Evolutionary conservation across 2,113 vertebrate genomes (phyloP).

Genomic region (Hemiscyllium ocellatum): DNA sequence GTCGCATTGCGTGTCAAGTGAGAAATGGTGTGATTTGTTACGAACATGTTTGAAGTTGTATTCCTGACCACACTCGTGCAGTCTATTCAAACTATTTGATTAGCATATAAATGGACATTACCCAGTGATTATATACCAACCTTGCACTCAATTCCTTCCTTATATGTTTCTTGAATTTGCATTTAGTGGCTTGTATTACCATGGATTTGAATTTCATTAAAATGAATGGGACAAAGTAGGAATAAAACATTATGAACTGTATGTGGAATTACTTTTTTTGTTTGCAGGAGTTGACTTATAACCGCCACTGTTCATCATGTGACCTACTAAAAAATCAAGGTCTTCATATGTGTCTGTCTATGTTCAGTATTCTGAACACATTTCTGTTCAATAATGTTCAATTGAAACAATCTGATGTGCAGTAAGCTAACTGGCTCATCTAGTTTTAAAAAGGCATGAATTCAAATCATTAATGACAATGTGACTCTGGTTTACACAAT

Average conservation of each 20-base stretch:
- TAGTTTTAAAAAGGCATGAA: neutral
- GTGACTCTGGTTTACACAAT: neutral
- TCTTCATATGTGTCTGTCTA: neutral
- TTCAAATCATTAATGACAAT: neutral
- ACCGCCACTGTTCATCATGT: neutral
- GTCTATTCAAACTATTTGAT: conserved; percentile 15
- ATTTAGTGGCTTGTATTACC: conserved; percentile 34
- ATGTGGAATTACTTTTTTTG: neutral
- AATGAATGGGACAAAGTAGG: conserved; percentile 12
- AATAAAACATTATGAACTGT: conserved; percentile 17
- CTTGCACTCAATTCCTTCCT: neutral
- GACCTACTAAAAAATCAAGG: neutral
- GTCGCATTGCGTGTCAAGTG: neutral
- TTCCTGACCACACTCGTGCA: neutral
- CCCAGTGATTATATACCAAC: neutral
- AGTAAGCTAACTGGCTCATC: neutral
- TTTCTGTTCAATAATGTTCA: neutral
- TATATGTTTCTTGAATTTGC: conserved; percentile 9
- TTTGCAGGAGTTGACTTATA: neutral
- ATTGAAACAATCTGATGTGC: neutral
- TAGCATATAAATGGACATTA: conserved; percentile 37
- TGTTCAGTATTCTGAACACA: neutral
- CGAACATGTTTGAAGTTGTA: neutral
- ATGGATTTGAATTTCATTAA: conserved; percentile 30
- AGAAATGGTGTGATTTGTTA: neutral